phyloP scores from a whole-genome alignment of 92 coral and sea anemone species.

The Actinostola sp. region DNA sequence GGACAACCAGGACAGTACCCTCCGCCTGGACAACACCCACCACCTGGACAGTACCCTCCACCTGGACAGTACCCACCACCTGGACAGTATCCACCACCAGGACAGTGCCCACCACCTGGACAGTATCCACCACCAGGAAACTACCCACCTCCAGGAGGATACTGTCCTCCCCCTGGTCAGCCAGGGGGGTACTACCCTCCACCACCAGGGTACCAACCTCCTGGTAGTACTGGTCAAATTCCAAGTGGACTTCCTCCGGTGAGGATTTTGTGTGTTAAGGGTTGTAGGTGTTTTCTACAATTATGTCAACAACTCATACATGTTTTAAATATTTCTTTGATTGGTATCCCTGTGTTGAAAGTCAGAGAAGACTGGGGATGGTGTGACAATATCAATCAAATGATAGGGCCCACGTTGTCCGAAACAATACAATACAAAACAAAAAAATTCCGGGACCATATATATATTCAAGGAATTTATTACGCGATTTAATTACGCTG shows the following conservation, averaged over 20 bases:
- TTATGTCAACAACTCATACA: not conserved
- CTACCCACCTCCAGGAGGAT: constrained; percentile 49
- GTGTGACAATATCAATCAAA: no score
- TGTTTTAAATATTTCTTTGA: not conserved
- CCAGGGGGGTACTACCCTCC: constrained; percentile 57
- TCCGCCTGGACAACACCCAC: constrained; percentile 38
- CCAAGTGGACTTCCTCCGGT: constrained; percentile 37
- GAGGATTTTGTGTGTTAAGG: not conserved
- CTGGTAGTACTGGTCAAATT: constrained; percentile 28
- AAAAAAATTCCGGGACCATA: no score
- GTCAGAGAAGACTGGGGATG: no score
- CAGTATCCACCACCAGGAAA: constrained; percentile 17
- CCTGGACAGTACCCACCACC: constrained; percentile 37
- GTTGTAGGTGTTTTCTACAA: not conserved
- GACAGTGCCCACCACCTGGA: constrained; percentile 19
- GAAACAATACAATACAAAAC: no score
- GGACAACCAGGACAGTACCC: constrained; percentile 39
- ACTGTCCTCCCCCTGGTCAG: constrained; percentile 52
- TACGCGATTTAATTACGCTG: no score
- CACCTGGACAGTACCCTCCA: constrained; percentile 37
- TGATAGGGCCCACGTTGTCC: no score
- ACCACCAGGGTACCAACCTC: constrained; percentile 41
- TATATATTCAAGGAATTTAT: no score
- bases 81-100: constrained; percentile 56
- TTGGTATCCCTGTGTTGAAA: no score